Evolutionary conservation across 2,113 vertebrate species (phyloP).

Genomic region (Sigmodon hispidus): DNA sequence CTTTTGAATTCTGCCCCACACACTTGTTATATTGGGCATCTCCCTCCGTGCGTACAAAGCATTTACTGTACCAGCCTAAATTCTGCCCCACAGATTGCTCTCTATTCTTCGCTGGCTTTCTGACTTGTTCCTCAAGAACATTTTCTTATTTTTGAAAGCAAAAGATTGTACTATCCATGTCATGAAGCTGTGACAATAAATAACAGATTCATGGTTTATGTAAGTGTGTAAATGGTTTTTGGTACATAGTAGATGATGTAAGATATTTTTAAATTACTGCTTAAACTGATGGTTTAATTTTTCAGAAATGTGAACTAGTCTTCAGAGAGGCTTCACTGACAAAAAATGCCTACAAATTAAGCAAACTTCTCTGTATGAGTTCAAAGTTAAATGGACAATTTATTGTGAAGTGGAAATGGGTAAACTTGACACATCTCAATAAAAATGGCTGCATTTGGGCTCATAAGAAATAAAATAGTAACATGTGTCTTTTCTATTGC

Average conservation of each 20-base stretch:
- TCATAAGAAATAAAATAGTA: neutral
- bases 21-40: neutral
- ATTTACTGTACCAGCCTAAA: neutral
- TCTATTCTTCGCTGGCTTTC: neutral
- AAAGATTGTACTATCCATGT: neutral
- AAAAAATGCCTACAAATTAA: neutral
- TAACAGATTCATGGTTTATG: neutral
- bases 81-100: neutral
- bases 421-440: neutral
- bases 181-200: neutral
- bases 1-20: neutral
- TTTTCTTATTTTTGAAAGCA: neutral
- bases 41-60: neutral
- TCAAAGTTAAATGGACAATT: neutral
- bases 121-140: neutral
- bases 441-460: neutral
- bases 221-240: neutral
- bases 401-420: neutral
- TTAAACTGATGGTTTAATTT: conserved; percentile 23
- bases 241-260: neutral
- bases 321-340: neutral
- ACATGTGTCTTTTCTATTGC: conserved; percentile 28
- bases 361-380: neutral
- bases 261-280: neutral
- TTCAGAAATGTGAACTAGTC: neutral